Base-by-base conservation (phyloP, 1,140 invertebrate genomes). In the Calephelis nemesis region DNA sequence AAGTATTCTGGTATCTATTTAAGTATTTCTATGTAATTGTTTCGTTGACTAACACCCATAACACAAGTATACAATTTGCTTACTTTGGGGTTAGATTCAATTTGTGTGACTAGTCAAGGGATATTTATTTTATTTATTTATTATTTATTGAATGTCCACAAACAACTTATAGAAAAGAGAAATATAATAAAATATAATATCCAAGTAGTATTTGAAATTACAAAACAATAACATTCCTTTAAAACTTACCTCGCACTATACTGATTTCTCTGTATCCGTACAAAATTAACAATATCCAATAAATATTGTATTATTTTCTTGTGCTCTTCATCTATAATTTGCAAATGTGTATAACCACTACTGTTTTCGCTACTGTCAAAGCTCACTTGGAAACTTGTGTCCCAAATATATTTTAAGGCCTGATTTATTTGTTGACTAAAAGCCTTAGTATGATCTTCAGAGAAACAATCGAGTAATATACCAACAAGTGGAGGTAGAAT, bases 401-500 rank as follows among this genome's bases (percentile, higher is more conserved):
- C 73, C 79, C 84, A 89, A 54, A 89, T 71, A 58, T 82, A 75
- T 10, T 74, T 81, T 50, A 87, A 89, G 48, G 90, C 85, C 7
- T 68, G 73, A 52, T 91, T 87, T 47, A 92, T 81, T 68, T 88
- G 82, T 15, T 74, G 70, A 0, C 78, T 70, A 12, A 92, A 68
- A 2, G 71, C 69, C 60, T 69, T 50, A 4, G 82, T 64, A 15
- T 87, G 78, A 8, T 74, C 70, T 45, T 87, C 81, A 9, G 77
- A 67, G 11, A 84, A 77, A 58, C 74, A 76, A 48, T 79, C 69
- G 12, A 91, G 68, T 68, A 92, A 39, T 42, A 91, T 58, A 0
- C 90, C 89, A 13, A 91, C 74, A 5, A 92, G 47, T 1, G 85
- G 66, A 13, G 89, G 85, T 50, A 92, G 70, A 50, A 91, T 80